A percentile compares a stretch with the other conserved stretches of the same genome.
phyloP scores from a whole-genome alignment of 2,888 invertebrate genomes.

The Crioceris asparagi region DNA sequence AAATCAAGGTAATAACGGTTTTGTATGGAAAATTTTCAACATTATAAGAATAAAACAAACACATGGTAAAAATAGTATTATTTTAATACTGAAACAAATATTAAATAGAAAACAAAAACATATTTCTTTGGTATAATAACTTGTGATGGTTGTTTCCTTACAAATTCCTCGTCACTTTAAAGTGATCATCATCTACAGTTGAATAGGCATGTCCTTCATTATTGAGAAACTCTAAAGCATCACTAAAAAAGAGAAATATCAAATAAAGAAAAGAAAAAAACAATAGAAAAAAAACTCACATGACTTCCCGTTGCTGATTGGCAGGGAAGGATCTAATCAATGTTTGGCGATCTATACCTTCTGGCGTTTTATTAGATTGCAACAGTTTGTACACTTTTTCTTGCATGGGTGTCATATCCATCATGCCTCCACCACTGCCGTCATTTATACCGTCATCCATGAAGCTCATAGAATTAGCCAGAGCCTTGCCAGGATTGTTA shows the following conservation, averaged over 20 bases:
- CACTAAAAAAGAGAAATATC: slow-evolving; percentile 38
- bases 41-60: no score
- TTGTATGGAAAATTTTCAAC: no score
- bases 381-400: slow-evolving; percentile 29
- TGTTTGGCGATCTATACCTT: slow-evolving; percentile 25
- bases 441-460: slow-evolving; percentile 23
- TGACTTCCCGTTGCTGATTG: slow-evolving; percentile 29
- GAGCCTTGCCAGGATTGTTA: slow-evolving; percentile 33
- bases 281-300: no score
- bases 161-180: slow-evolving; percentile 51
- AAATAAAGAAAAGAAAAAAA: no score
- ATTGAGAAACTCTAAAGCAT: slow-evolving; percentile 55
- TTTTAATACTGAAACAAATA: no score
- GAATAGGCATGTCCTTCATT: slow-evolving; percentile 72
- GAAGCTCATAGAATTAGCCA: slow-evolving; percentile 33
- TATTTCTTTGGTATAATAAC: no score
- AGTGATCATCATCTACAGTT: slow-evolving; percentile 69
- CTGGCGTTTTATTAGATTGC: slow-evolving; percentile 19
- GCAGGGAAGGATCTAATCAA: slow-evolving; percentile 28
- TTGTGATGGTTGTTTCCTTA: no score
- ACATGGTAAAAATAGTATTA: no score
- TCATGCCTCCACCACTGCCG: slow-evolving; percentile 5
- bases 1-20: no score
- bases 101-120: no score
- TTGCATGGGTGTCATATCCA: slow-evolving; percentile 29